Percentiles rank a stretch among this genome's conserved stretches.
Evolutionary conservation across 2,113 vertebrate species (phyloP).

Genomic region (Pachypanchax playfairii): DNA sequence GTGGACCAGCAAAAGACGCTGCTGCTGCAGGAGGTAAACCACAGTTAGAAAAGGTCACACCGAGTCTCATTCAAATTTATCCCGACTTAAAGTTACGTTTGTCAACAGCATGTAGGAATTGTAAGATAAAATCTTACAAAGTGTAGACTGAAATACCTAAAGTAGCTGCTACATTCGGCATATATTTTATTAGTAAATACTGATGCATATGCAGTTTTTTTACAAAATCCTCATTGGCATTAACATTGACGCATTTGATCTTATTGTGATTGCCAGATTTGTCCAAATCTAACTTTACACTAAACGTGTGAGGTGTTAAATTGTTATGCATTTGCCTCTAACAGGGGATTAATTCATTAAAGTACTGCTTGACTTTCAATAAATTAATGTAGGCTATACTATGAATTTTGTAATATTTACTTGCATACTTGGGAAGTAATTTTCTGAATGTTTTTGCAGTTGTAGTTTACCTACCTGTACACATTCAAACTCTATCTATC

Average conservation of each 20-base stretch:
- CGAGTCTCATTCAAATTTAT: not conserved
- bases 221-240: no score
- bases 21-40: slow-evolving; percentile 23
- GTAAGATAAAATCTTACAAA: not conserved
- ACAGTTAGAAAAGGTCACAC: not conserved
- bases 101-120: not conserved
- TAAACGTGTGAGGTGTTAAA: not conserved
- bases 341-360: no score
- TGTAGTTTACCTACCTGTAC: no score
- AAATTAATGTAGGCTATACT: no score
- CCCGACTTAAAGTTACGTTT: rapidly evolving
- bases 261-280: not conserved
- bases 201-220: no score
- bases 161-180: not conserved
- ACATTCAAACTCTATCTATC: no score
- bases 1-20: not conserved
- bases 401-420: no score
- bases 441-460: no score
- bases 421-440: no score
- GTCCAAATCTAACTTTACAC: not conserved
- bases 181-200: rapidly evolving
- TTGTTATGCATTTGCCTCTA: no score
- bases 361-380: no score
- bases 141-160: rapidly evolving
- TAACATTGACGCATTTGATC: no score